Evolutionary conservation across 2,113 vertebrate species (phyloP), one percentile per base, ranked within the genome.

Genomic region (Oncorhynchus kisutch): DNA sequence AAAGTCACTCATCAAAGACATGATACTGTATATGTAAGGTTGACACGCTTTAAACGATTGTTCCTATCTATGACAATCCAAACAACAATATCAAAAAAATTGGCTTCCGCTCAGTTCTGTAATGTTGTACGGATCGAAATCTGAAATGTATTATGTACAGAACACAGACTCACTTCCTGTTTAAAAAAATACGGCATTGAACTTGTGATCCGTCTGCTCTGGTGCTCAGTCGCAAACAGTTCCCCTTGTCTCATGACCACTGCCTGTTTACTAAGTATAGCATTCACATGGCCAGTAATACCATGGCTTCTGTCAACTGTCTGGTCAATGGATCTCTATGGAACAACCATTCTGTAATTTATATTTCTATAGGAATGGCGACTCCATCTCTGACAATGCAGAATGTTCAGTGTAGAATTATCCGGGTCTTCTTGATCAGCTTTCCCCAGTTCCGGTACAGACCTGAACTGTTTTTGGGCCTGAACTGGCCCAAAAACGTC

Each of bases 101-200:
- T 69, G 70, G 60, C 57, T 73, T 73, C 72, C 80, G 34, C 48
- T 81, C 75, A 12, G 62, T 25, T 67, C 16, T 67, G 12, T 13
- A 16, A 31, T 31, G 85, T 87, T 73, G 81, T 81, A 70, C 73
- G 75, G 29, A 78, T 89, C 83, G 83, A 81, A 81, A 81, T 77
- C 72, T 62, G 49, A 78, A 2, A 76, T 2, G 80, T 84, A 83
- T 86, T 16, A 54, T 16, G 3, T 54, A 85, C 71, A 72, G 9
- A 78, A 57, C 79, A 65, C 48, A 77, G 73, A 51, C 60, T 31
- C 24, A 75, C 82, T 91, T 93, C 88, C 89, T 84, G 87, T 92
- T 91, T 90, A 89, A 88, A 91, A 92, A 88, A 90, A 92, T 92
- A 91, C 70, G 27, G 79, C 80, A 80, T 83, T 91, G 87, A 91